Percentiles rank a stretch among this genome's conserved stretches.
These are phyloP conservation scores for Schmidtea mediterranea DNA, from an alignment of 1,140 invertebrate genomes.

Conservation along the genomic window DNA sequence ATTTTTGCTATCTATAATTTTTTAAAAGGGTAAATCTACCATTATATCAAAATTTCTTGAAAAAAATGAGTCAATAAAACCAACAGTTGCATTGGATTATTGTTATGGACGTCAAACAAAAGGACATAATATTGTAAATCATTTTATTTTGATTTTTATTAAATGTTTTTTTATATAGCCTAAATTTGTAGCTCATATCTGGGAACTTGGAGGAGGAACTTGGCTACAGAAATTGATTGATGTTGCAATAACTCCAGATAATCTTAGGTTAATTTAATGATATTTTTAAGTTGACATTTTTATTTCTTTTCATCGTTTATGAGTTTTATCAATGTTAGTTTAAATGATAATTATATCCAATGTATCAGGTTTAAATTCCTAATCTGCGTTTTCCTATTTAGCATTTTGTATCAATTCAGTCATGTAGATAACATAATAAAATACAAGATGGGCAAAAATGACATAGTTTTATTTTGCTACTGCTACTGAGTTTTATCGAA, in stretches of 20 bases:
- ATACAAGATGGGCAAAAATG: too few species aligned
- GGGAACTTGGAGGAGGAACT: constrained; percentile 52
- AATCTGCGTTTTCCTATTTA: too few species aligned
- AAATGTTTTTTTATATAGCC: constrained; percentile 23
- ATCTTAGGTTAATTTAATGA: constrained; percentile 24
- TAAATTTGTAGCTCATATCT: constrained; percentile 55
- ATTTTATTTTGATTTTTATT: constrained; percentile 6
- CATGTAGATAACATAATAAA: too few species aligned
- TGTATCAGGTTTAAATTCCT: too few species aligned
- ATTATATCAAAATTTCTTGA: constrained; percentile 52
- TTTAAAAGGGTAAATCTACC: constrained; percentile 48
- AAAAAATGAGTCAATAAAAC: constrained; percentile 41
- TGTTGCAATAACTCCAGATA: constrained; percentile 30
- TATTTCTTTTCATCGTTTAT: constrained; percentile 10
- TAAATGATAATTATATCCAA: too few species aligned
- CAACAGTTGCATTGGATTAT: constrained; percentile 56
- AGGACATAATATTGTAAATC: constrained; percentile 39
- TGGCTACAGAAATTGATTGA: constrained; percentile 30
- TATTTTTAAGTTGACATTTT: neutral
- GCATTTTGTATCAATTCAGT: too few species aligned
- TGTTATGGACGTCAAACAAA: constrained; percentile 45
- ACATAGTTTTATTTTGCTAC: too few species aligned
- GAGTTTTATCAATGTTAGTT: constrained; percentile 11
- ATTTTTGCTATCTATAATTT: constrained; percentile 2
- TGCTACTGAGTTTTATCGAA: too few species aligned